phyloP scores from a whole-genome alignment of 2,797 vertebrate genomes.

The Semotilus atromaculatus region DNA sequence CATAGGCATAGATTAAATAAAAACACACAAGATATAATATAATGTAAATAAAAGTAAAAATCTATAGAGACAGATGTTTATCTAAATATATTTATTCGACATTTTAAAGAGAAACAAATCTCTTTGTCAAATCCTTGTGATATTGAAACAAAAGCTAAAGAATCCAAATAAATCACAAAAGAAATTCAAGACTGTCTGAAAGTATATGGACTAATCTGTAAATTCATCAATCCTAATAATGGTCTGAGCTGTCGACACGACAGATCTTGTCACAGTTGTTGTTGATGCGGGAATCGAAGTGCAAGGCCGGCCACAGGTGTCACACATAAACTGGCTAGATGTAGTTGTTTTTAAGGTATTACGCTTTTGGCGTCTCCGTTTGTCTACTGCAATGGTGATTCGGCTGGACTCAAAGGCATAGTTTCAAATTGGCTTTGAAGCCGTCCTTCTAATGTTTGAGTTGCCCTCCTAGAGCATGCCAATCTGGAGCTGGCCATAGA shows the following conservation, averaged over 20 bases:
- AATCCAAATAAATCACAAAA: background rate
- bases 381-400: no score
- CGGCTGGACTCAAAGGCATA: no score
- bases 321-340: no score
- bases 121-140: background rate
- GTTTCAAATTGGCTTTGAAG: background rate
- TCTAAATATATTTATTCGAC: background rate
- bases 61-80: slow-evolving; percentile 1
- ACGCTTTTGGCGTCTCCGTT: no score
- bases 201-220: background rate
- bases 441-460: background rate
- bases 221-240: background rate
- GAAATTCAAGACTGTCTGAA: background rate
- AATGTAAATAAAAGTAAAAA: background rate
- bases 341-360: no score
- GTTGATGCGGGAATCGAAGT: no score
- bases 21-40: background rate
- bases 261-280: no score
- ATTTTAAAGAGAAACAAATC: slow-evolving; percentile 3
- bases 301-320: no score
- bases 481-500: no score
- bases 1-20: background rate
- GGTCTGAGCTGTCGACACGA: no score
- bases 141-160: background rate
- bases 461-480: no score